phyloP scores from a whole-genome alignment of 2,888 invertebrate genomes.

The Cheilosia grossa region DNA sequence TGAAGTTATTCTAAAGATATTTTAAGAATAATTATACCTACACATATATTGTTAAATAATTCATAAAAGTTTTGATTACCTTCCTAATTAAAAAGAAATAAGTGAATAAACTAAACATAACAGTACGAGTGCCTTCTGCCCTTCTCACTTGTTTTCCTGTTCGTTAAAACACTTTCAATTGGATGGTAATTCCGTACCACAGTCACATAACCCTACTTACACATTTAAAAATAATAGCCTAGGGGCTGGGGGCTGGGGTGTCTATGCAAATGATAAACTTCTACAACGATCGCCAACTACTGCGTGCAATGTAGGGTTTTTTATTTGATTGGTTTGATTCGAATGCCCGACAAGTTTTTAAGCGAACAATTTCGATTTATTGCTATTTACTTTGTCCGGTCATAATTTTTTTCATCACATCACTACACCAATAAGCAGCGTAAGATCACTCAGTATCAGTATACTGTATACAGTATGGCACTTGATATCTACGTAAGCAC shows the following conservation, averaged over 20 bases:
- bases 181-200: constrained; percentile 45
- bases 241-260: neutral
- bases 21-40: neutral
- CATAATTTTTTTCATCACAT: constrained; percentile 19
- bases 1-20: too few relatives aligned
- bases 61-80: neutral
- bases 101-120: constrained; percentile 47
- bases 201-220: constrained; percentile 60
- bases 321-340: constrained; percentile 55
- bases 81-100: constrained; percentile 5
- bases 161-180: constrained; percentile 62
- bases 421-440: constrained; percentile 24
- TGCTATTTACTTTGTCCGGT: constrained; percentile 58
- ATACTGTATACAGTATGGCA: constrained; percentile 12
- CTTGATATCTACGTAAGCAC: constrained; percentile 71
- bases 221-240: constrained; percentile 39
- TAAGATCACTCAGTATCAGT: constrained; percentile 42
- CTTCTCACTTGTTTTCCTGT: constrained; percentile 12
- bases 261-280: constrained; percentile 42
- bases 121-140: neutral
- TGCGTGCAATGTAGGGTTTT: constrained; percentile 38
- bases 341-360: constrained; percentile 38
- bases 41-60: neutral
- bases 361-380: constrained; percentile 47
- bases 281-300: constrained; percentile 36